A percentile compares a stretch with the other conserved stretches of the same genome.
These are phyloP conservation scores for Meganola albula DNA, from an alignment of 2,888 invertebrate species.

Conservation along the genomic window DNA sequence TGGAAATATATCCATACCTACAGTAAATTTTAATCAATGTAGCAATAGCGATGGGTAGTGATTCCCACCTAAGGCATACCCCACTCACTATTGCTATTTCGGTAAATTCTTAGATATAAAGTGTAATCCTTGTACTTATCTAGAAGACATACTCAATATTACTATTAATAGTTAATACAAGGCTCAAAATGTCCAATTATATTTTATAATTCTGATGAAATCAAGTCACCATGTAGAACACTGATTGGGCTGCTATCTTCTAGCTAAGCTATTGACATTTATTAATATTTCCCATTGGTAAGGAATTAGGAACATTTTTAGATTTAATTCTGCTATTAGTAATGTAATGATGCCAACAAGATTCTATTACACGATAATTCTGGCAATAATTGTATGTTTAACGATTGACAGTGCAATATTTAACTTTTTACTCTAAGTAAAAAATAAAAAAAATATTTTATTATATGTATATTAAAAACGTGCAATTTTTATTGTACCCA, in stretches of 20 bases:
- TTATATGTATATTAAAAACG: constrained; percentile 42
- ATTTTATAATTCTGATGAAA: too few species aligned
- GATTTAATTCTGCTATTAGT: constrained; percentile 29
- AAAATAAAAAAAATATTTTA: constrained; percentile 49
- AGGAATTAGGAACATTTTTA: constrained; percentile 18
- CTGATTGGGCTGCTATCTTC: constrained; percentile 20
- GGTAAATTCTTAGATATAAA: too few species aligned
- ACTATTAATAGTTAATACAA: too few species aligned
- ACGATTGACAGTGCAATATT: constrained; percentile 68
- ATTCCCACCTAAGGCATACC: too few species aligned
- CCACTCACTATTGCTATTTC: too few species aligned
- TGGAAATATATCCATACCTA: too few species aligned
- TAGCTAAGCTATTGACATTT: constrained; percentile 23
- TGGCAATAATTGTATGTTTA: constrained; percentile 46
- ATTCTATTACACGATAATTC: constrained; percentile 33
- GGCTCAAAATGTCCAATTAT: too few species aligned
- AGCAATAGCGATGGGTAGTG: too few species aligned
- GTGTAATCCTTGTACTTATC: too few species aligned
- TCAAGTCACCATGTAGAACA: too few species aligned
- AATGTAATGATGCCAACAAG: constrained; percentile 33
- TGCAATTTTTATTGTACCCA: constrained; percentile 58
- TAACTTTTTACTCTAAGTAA: constrained; percentile 71
- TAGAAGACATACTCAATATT: too few species aligned
- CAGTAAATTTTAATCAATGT: too few species aligned
- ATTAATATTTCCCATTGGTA: constrained; percentile 24